Percentiles rank a stretch among this genome's conserved stretches.
phyloP scores from a whole-genome alignment of 2,888 invertebrate genomes.

The Frankliniella intonsa region DNA sequence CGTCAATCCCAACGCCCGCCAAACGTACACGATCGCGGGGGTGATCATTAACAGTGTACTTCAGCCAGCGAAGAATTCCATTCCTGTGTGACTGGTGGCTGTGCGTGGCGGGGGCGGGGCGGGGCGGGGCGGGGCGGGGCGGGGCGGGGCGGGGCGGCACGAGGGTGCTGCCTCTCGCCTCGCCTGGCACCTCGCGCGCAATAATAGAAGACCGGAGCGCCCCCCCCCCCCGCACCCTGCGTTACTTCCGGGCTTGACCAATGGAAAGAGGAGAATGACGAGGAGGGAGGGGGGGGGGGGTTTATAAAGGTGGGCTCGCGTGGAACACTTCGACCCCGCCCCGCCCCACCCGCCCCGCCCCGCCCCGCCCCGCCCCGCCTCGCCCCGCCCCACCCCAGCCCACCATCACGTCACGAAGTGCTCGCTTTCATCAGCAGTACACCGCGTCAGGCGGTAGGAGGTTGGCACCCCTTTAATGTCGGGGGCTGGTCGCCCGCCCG shows the following conservation, averaged over 20 bases:
- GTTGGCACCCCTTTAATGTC: not conserved
- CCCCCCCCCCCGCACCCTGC: not conserved
- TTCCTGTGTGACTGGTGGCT: not conserved
- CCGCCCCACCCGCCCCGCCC: too few relatives aligned
- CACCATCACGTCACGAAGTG: slow-evolving; percentile 8
- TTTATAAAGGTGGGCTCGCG: not conserved
- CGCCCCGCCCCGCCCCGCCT: slow-evolving; percentile 1
- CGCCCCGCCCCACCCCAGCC: not conserved
- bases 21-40: too few relatives aligned
- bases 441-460: not conserved
- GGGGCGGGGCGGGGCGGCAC: too few relatives aligned
- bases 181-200: not conserved
- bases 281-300: not conserved
- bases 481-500: not conserved
- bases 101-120: not conserved
- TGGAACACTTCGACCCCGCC: too few relatives aligned
- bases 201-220: too few relatives aligned
- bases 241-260: not conserved
- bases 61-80: too few relatives aligned
- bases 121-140: too few relatives aligned
- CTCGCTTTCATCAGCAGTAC: not conserved
- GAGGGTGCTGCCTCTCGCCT: not conserved
- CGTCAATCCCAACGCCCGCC: too few relatives aligned
- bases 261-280: not conserved
- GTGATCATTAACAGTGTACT: too few relatives aligned